Base-by-base conservation (phyloP, 2,888 invertebrate genomes). In the Cheilosia vulpina region DNA sequence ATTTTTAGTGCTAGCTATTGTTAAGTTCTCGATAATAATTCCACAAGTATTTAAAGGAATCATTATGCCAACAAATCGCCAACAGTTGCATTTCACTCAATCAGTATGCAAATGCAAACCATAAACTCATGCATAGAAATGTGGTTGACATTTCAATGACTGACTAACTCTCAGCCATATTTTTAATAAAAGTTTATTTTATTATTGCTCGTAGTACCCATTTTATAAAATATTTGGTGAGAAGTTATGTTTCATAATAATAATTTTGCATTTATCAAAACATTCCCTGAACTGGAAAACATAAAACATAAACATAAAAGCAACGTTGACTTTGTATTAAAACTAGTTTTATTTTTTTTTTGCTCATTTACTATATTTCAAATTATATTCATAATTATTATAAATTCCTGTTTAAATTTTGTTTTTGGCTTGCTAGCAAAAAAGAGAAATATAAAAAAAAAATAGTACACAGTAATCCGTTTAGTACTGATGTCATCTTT, bases 361-460 rank as follows among this genome's bases (percentile, higher is more conserved):
- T 69, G 57, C 57, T 31, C 55, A 55, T 68, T 31, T 41, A 27
- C 19, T 55, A 24, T 41, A 43, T 21, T 58, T 31, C 19, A 13
- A 19, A 17, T 27, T 45, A 43, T 34, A 38, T 21, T 15, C 9
- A 17, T 66, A 38, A 4, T 34, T 24, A 24, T 43, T n/a, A 43
- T 63, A 57, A 1, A 52, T 15, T 83, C 77, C 77, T 72, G 68
- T 83, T 68, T 6, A 57, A 60, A 52, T 62, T 47, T 76, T 76
- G 81, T 83, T 83, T 83, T 83, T 78, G 83, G 83, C 83, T 83
- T 83, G 83, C 72, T 78, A 41, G 41, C 50, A 53, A 81, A 34
- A 2, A 50, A 52, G 21, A 52, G 7, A 52, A 4, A 13, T 38
- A 13, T n/a, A 6, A 24, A 27, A 24, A 52, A 69, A n/a, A 71